These are phyloP conservation scores for Lapara coniferarum DNA, from an alignment of 2,888 invertebrate genomes.

Conservation along the genomic window DNA sequence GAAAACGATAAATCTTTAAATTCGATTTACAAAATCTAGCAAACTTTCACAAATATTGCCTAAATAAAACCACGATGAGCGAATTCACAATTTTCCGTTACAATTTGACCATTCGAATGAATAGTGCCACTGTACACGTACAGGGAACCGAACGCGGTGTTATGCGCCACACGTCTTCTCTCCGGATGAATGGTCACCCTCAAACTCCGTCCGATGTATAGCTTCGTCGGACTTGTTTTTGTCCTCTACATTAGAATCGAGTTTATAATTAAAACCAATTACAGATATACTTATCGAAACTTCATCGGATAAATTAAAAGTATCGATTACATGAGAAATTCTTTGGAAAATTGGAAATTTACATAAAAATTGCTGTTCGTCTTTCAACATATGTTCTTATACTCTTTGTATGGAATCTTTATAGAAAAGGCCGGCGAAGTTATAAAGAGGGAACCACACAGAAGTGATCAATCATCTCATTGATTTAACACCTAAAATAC, in stretches of 20 bases:
- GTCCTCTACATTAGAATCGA: not conserved
- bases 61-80: not conserved
- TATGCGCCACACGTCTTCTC: conserved; percentile 23
- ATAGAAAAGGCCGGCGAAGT: too few relatives aligned
- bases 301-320: not conserved
- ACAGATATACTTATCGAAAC: conserved; percentile 12
- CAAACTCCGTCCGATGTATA: conserved; percentile 21
- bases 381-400: not conserved
- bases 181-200: conserved; percentile 24
- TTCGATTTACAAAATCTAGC: too few relatives aligned
- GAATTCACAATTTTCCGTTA: conserved; percentile 3
- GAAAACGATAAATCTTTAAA: too few relatives aligned
- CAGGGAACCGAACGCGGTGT: conserved; percentile 1
- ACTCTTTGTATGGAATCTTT: not conserved
- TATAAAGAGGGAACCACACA: too few relatives aligned
- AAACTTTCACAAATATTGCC: not conserved
- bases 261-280: conserved; percentile 6
- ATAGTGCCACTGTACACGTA: not conserved
- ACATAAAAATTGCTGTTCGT: not conserved
- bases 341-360: not conserved
- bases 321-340: not conserved
- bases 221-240: conserved; percentile 12
- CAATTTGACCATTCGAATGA: conserved; percentile 1
- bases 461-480: too few relatives aligned
- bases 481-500: too few relatives aligned